Evolutionary conservation across 2,888 invertebrate species (phyloP).

Genomic region (Sinelater perroti): DNA sequence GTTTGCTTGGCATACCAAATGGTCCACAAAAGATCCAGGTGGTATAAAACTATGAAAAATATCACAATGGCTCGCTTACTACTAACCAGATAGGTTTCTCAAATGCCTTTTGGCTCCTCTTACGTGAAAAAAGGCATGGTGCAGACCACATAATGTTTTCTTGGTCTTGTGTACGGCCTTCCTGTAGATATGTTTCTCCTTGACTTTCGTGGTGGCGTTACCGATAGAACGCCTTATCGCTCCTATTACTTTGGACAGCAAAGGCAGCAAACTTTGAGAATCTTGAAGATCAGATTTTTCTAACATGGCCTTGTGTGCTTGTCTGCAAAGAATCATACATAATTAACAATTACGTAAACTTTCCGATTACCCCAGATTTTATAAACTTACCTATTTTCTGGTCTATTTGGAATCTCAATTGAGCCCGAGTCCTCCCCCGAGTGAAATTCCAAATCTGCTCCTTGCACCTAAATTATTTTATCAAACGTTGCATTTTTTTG

Average conservation of each 20-base stretch:
- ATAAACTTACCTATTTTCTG: conserved; percentile 21
- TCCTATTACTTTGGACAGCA: neutral
- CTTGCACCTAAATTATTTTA: neutral
- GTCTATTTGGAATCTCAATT: conserved; percentile 19
- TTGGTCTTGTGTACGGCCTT: neutral
- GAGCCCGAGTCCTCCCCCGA: conserved; percentile 13
- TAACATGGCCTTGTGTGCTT: neutral
- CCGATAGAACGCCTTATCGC: neutral
- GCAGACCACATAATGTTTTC: neutral
- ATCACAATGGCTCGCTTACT: no score
- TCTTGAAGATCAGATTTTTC: neutral
- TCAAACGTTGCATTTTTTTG: no score
- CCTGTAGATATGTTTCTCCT: neutral
- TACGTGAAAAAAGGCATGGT: neutral
- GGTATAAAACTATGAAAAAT: no score
- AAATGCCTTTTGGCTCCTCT: neutral
- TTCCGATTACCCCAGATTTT: neutral
- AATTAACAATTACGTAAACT: neutral
- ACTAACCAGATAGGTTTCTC: no score
- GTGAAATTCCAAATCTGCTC: neutral
- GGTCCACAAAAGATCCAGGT: no score
- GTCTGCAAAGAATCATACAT: neutral
- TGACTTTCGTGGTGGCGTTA: neutral
- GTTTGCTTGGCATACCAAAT: no score
- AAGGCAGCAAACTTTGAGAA: neutral